Percentiles rank a stretch among this genome's conserved stretches.
Evolutionary conservation across 1,140 invertebrate species (phyloP).

Genomic region (Drosophila eugracilis): DNA sequence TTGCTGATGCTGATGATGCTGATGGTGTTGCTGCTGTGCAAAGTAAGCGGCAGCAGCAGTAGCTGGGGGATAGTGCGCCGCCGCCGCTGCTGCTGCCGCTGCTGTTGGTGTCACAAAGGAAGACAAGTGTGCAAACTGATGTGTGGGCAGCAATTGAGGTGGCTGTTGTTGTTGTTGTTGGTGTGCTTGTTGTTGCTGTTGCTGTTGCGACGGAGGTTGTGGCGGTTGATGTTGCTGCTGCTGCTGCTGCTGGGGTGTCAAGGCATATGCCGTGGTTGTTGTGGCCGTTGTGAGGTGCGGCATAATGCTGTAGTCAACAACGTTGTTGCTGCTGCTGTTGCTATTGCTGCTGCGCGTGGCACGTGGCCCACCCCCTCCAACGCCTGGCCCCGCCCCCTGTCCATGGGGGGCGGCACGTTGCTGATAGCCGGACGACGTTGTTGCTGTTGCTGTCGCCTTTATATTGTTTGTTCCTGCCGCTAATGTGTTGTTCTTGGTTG

Average conservation of each 20-base stretch:
- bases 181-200: slow-evolving; percentile 24
- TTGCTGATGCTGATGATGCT: slow-evolving; percentile 57
- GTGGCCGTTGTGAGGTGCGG: slow-evolving; percentile 33
- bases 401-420: slow-evolving; percentile 70
- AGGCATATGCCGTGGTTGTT: slow-evolving; percentile 54
- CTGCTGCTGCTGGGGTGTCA: slow-evolving; percentile 52
- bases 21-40: slow-evolving; percentile 64
- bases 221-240: slow-evolving; percentile 38
- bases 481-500: slow-evolving; percentile 38
- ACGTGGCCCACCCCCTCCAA: slow-evolving; percentile 61
- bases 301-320: slow-evolving; percentile 68
- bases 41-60: slow-evolving; percentile 65
- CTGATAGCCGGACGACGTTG: slow-evolving; percentile 70
- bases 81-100: slow-evolving; percentile 38
- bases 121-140: slow-evolving; percentile 74
- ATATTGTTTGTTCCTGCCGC: slow-evolving; percentile 22
- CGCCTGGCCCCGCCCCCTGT: slow-evolving; percentile 62
- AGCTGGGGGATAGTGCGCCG: slow-evolving; percentile 58
- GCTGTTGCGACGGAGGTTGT: slow-evolving; percentile 30
- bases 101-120: slow-evolving; percentile 65
- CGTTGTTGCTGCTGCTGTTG: slow-evolving; percentile 28
- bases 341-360: slow-evolving; percentile 62
- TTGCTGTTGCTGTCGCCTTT: slow-evolving; percentile 57
- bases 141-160: slow-evolving; percentile 55
- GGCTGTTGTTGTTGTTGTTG: slow-evolving; percentile 29